Evolutionary conservation across 2,113 vertebrate genomes (phyloP).

Genomic region (Suricata suricatta): DNA sequence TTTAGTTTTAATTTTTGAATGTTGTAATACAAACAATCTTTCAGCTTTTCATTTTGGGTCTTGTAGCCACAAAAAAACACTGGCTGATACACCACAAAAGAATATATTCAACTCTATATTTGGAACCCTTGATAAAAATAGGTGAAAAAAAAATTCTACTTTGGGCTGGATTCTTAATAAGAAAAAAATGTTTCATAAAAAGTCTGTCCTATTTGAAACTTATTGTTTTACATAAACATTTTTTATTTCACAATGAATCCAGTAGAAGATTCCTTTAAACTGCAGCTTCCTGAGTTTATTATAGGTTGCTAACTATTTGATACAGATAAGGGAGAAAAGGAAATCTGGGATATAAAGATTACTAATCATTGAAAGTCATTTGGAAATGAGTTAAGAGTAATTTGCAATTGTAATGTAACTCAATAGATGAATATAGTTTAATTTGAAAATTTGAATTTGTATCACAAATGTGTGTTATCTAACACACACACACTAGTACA

Average conservation of each 20-base stretch:
- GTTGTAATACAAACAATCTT: neutral
- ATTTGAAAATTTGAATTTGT: constrained; percentile 13
- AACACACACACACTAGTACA: neutral
- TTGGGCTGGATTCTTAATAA: constrained; percentile 14
- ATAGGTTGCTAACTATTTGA: constrained; percentile 6
- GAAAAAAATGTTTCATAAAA: constrained; percentile 44
- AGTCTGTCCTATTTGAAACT: neutral
- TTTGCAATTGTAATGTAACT: constrained; percentile 18
- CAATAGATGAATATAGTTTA: neutral
- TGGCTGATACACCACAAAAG: neutral
- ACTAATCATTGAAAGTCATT: neutral
- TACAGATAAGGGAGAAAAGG: neutral
- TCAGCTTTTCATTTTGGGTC: neutral
- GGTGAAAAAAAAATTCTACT: constrained; percentile 24
- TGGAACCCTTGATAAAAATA: constrained; percentile 46
- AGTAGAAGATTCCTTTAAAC: constrained; percentile 16
- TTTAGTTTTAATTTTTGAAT: constrained; percentile 34
- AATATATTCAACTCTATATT: constrained; percentile 22
- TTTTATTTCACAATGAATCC: constrained; percentile 40
- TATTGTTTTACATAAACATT: neutral
- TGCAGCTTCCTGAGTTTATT: neutral
- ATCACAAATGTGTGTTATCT: neutral
- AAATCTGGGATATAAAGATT: neutral
- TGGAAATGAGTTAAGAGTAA: neutral
- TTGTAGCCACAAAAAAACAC: neutral